Conservation (phyloP, 2,113 vertebrate genomes). For the Muntiacus reevesi region DNA sequence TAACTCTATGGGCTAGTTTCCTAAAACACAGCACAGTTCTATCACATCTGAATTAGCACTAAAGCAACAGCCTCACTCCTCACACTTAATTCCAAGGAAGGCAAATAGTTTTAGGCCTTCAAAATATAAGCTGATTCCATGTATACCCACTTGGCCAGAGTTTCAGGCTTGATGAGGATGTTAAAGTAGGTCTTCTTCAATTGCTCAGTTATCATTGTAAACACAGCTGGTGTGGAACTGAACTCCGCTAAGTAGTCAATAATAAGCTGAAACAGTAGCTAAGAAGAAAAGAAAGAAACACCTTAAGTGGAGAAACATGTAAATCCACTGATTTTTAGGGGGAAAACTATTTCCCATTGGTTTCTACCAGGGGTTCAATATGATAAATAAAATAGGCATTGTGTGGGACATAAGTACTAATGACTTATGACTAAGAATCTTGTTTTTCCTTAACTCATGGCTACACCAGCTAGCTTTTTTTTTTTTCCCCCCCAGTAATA, state of each 20-base stretch:
- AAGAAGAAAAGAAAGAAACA: conserved; percentile 40
- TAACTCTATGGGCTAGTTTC: not conserved
- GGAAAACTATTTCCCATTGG: not conserved
- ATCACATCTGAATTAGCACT: not conserved
- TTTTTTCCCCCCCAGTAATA: not conserved
- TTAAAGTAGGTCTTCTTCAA: conserved; percentile 98
- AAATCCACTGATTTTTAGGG: not conserved
- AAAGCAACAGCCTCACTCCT: not conserved
- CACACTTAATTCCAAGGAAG: not conserved
- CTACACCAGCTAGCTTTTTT: not conserved
- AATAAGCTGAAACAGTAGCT: conserved; percentile 96
- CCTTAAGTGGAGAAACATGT: not conserved
- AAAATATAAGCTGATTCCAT: not conserved
- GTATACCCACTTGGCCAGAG: conserved; percentile 92
- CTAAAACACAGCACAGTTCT: conserved; percentile 13
- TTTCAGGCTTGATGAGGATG: conserved; percentile 95
- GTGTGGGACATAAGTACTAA: not conserved
- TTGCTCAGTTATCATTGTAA: conserved; percentile 95
- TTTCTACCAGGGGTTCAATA: not conserved
- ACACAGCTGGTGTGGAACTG: conserved; percentile 89
- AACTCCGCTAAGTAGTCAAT: conserved; percentile 94
- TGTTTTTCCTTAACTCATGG: not conserved
- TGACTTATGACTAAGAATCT: not conserved
- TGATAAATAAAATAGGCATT: not conserved
- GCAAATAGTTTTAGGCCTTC: not conserved